phyloP scores from a whole-genome alignment of 2,888 invertebrate genomes.

The Eucera pruinosa region DNA sequence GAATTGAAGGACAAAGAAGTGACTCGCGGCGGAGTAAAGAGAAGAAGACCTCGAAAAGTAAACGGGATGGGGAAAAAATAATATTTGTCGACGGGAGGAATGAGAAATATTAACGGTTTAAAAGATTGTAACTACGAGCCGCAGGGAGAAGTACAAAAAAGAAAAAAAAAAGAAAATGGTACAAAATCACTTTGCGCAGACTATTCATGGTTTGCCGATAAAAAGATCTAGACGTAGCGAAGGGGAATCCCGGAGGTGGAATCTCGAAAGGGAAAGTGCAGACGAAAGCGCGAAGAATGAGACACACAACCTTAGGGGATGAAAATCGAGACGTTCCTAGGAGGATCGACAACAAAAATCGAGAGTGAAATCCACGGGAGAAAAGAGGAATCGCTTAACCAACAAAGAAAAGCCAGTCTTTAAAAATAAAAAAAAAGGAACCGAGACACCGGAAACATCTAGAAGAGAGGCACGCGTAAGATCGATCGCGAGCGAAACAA shows the following conservation, averaged over 20 bases:
- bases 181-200: background rate
- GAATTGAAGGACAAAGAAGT: background rate
- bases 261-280: slow-evolving; percentile 18
- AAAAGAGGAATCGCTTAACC: background rate
- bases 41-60: background rate
- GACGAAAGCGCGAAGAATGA: too few species aligned
- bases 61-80: slow-evolving; percentile 13
- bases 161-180: too few species aligned
- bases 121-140: background rate
- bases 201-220: background rate
- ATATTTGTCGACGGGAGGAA: background rate
- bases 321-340: background rate
- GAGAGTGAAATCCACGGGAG: slow-evolving; percentile 22
- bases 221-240: background rate
- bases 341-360: slow-evolving; percentile 7
- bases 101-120: slow-evolving; percentile 12
- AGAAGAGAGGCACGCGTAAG: background rate
- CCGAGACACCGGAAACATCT: background rate
- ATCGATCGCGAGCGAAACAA: slow-evolving; percentile 9
- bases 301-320: background rate
- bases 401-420: background rate
- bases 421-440: too few species aligned
- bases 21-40: background rate
- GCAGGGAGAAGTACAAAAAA: background rate
- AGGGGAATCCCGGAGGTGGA: background rate